Base-by-base conservation (phyloP, 1,140 invertebrate species). In the Rhynchophorus ferrugineus region DNA sequence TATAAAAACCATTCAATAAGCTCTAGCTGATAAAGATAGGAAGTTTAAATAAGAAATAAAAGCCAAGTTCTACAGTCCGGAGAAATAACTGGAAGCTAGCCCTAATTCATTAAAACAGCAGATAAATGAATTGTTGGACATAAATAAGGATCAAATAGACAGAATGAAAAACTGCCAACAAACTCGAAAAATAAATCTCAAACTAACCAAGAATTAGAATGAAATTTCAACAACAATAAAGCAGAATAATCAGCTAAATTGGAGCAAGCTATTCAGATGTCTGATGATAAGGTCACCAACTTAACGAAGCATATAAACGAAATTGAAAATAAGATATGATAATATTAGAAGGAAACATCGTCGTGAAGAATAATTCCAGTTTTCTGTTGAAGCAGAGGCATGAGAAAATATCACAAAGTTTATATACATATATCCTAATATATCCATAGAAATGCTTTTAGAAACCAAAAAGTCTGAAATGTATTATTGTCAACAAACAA, bases 141-240 rank as follows among this genome's bases (percentile, higher is more conserved):
- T 68, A 52, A 63, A 69, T 36, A 74, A 77, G 58, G 78, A 83
- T 57, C 67, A 77, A 11, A 62, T 81, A 17, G 83, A 87, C 44
- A 87, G 86, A 68, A 76, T 88, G 65, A 87, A 87, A 86, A 86
- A 56, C 79, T 84, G 57, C 84, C 84, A 2, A 71, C 80, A 0
- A 85, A 79, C 60, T 71, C 87, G 6, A 88, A 88, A 62, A 85
- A 85, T 57, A 86, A 86, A 63, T 70, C 75, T 0, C 57, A 71
- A 14, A 69, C 78, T 37, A 81, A 78, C 43, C 72, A 76, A 38
- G 82, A 86, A 47, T 66, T 86, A 16, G 81, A 87, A 69, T 62
- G 68, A n/a, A 72, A 74, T 54, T 64, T 73, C 17, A 42, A 44
- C 1, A 64, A 73, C 42, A 59, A 68, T 39, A 57, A 58, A 54